Conservation (phyloP, 2,888 invertebrate species). For the Cylindroiulus punctatus region DNA sequence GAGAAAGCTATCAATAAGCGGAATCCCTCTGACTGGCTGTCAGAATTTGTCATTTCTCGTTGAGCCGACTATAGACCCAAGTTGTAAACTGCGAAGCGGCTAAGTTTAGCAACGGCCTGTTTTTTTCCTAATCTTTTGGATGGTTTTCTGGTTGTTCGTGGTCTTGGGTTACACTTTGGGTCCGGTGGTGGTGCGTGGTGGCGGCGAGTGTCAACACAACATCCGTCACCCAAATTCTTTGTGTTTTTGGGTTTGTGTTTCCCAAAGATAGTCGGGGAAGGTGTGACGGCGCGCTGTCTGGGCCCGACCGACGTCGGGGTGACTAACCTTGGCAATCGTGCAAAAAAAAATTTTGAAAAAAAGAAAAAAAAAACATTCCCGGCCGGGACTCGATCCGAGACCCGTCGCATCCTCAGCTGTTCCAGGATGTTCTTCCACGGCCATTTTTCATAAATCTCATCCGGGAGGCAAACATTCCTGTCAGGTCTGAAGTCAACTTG, state of each 20-base stretch:
- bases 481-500: too few relatives aligned
- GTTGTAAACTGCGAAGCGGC: neutral
- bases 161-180: neutral
- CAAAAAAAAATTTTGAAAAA: neutral
- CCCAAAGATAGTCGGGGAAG: neutral
- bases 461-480: neutral
- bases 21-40: too few relatives aligned
- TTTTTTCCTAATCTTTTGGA: neutral
- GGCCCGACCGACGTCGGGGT: neutral
- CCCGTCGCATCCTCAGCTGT: neutral
- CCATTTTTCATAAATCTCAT: neutral
- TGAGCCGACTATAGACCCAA: too few relatives aligned
- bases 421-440: neutral
- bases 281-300: conserved; percentile 18
- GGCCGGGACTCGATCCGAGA: neutral
- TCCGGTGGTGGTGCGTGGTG: neutral
- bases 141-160: neutral
- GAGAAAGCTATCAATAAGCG: too few relatives aligned
- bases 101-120: neutral
- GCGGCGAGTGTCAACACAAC: neutral
- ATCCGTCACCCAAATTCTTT: neutral
- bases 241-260: neutral
- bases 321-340: conserved; percentile 18
- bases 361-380: neutral
- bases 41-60: too few relatives aligned